Evolutionary conservation across 2,888 invertebrate species (phyloP), one percentile per base, ranked within the genome.

Genomic region (Brachynemurus nebulosus): DNA sequence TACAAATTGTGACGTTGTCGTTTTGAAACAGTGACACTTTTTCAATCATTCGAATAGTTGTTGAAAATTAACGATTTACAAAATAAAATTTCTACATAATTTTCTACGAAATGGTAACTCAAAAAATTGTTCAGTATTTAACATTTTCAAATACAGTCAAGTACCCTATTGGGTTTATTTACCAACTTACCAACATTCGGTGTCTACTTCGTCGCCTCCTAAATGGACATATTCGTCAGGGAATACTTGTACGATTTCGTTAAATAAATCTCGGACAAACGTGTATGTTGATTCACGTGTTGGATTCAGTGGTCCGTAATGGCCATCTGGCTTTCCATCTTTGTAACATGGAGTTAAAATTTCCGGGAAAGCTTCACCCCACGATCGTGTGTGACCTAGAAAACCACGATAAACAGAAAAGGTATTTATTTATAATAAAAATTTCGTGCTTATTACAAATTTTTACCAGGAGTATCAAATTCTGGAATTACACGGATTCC

Each of bases 171-270:
- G n/a, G n/a, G n/a, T n/a, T n/a, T n/a, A n/a, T n/a, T n/a, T n/a
- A n/a, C n/a, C 3, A 17, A 55, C 67, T 65, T 59, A 82, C 91
- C 91, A 92, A 59, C 92, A 92, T 40, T 68, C 67, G 56, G 81
- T 77, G 19, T 74, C 74, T 0, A 93, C 90, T 67, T 96, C 95
- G 62, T 96, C 95, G 1, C 91, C 93, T 4, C 95, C 95, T 2
- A 95, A 63, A 63, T 95, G 95, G n/a, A 92, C 58, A 59, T 83
- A 90, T 47, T 74, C 64, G 51, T 92, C 92, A 0, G 79, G 79
- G 61, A 93, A 95, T 8, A 78, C 67, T n/a, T 63, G 56, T 2
- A 69, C 67, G 1, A 89, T 68, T 65, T 90, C 91, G 14, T 60
- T 55, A 52, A 89, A 76, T 8, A 93, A 67, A 1, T 70, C 67